Evolutionary conservation across 1,140 invertebrate species (phyloP), one percentile per base, ranked within the genome.

Genomic region (Pomacea maculata): DNA sequence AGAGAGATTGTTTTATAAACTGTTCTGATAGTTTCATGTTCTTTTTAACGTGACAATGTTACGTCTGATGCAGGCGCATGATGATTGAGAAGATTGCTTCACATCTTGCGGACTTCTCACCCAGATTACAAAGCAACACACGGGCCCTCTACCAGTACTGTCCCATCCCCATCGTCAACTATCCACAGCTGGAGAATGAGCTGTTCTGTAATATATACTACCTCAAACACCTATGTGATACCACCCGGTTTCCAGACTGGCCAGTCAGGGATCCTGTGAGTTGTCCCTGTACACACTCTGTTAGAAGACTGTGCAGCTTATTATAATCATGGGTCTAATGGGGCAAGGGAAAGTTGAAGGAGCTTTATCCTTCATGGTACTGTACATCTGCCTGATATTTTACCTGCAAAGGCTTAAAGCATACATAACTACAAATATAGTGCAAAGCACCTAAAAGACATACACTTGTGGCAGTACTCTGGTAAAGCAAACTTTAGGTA

Each of bases 151-250:
- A 99, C 92, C 96, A 98, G 76, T 99, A 99, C 90, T 96, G 98
- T 87, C 95, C 98, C 25, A 98, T 99, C 87, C 98, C 98, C 65
- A 95, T 96, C 17, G 95, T 99, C 55, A 94, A 95, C 82, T 99
- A 99, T 94, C 96, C 97, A 29, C 97, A 99, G 92, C 92, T 99
- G 81, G 96, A 98, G 87, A 94, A 95, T 86, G 98, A 99, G 94
- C 93, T 99, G 19, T 99, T 99, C 93, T 99, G 98, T 92, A 98
- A 98, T 92, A 98, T 98, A 89, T 99, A 98, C 92, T 99, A 99
- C 92, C 93, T 99, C 81, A 93, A 97, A 74, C 98, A 99, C 93
- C 93, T 99, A 73, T 99, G 98, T 92, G 97, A 99, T 92, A 95
- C 94, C 6, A 91, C 93, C n/a, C 89, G 91, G 84, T 99, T 99